Percentiles rank a stretch among this genome's conserved stretches.
Evolutionary conservation across 1,140 invertebrate species (phyloP).

Genomic region (Hesperophylax magnus): DNA sequence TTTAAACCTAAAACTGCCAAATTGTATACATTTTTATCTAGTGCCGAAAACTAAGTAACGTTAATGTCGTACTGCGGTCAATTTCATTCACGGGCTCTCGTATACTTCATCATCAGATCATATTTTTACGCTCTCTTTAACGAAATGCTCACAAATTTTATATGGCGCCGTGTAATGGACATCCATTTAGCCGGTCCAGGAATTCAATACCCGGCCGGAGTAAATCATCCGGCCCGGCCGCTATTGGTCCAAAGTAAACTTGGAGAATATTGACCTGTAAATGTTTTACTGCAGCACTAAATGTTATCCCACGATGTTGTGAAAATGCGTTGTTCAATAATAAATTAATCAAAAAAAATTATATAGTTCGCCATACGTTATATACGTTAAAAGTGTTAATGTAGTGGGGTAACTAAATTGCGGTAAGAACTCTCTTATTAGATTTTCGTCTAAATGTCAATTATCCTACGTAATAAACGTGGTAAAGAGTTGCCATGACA

Average conservation of each 20-base stretch:
- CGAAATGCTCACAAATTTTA: conserved; percentile 46
- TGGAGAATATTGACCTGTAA: conserved; percentile 41
- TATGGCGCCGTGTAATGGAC: conserved; percentile 45
- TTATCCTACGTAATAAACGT: no score
- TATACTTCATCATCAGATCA: conserved; percentile 38
- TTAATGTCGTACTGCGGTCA: not conserved
- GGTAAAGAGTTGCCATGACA: no score
- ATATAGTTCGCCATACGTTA: not conserved
- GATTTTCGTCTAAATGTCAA: no score
- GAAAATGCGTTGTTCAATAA: conserved; percentile 22
- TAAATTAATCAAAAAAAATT: conserved; percentile 8
- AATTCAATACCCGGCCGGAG: conserved; percentile 45
- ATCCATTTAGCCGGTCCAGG: conserved; percentile 40
- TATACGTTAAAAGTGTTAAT: no score
- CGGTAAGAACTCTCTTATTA: no score
- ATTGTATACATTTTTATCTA: no score
- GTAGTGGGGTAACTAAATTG: no score
- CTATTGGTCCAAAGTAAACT: conserved; percentile 31
- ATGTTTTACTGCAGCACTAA: conserved; percentile 36
- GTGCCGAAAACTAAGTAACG: not conserved
- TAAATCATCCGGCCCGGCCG: conserved; percentile 39
- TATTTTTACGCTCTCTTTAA: conserved; percentile 43
- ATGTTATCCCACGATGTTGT: conserved; percentile 13
- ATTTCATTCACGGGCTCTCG: not conserved
- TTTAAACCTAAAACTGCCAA: no score